Conservation (phyloP, 2,888 invertebrate species). For the Polymixis flavicincta region DNA sequence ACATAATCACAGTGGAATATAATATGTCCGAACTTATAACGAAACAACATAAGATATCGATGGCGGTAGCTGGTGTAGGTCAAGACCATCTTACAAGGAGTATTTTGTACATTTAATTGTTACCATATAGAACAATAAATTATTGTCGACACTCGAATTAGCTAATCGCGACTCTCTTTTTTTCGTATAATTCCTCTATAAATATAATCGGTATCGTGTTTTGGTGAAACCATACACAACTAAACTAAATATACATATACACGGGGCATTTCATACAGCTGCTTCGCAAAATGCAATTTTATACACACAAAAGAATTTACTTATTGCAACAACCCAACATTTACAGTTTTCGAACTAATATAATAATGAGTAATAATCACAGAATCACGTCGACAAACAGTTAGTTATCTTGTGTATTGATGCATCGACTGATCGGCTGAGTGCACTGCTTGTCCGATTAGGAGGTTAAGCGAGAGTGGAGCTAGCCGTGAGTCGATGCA, state of each 20-base stretch:
- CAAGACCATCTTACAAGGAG: slow-evolving; percentile 55
- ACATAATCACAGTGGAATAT: slow-evolving; percentile 77
- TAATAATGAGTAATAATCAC: slow-evolving; percentile 78
- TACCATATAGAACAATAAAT: slow-evolving; percentile 63
- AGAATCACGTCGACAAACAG: slow-evolving; percentile 72
- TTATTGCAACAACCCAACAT: slow-evolving; percentile 90
- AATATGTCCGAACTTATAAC: slow-evolving; percentile 54
- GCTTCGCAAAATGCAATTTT: slow-evolving; percentile 81
- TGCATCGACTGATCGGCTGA: slow-evolving; percentile 25
- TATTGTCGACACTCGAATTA: slow-evolving; percentile 69
- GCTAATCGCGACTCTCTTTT: slow-evolving; percentile 55
- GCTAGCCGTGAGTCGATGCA: slow-evolving; percentile 23
- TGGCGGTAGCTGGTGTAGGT: slow-evolving; percentile 39
- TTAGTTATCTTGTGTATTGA: slow-evolving; percentile 41
- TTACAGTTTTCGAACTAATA: slow-evolving; percentile 80
- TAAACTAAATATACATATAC: slow-evolving; percentile 81
- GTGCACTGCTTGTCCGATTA: slow-evolving; percentile 13
- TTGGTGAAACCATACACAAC: slow-evolving; percentile 73
- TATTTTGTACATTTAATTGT: slow-evolving; percentile 70
- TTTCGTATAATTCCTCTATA: slow-evolving; percentile 64
- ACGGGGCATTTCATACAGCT: slow-evolving; percentile 79
- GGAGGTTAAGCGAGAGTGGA: slow-evolving; percentile 14
- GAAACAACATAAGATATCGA: slow-evolving; percentile 33
- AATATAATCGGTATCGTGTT: slow-evolving; percentile 60
- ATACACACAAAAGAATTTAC: slow-evolving; percentile 80